Base-by-base conservation (phyloP, 2,113 vertebrate species). In the Centropus unirufus region DNA sequence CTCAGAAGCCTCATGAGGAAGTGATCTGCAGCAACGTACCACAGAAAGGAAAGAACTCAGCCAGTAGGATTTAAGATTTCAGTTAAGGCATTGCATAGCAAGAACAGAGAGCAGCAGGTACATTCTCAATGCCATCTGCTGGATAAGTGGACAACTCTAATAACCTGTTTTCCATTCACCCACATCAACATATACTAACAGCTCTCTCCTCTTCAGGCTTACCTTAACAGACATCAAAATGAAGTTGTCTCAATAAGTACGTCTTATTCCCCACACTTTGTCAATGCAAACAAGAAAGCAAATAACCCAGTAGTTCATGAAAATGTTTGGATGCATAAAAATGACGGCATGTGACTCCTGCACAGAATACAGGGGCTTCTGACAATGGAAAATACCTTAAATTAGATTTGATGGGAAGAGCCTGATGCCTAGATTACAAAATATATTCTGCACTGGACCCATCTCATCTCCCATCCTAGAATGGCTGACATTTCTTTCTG, bases 101-200 rank as follows among this genome's bases (percentile, higher is more conserved):
- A 80, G 63, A 61, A 90, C 76, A 91, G 47, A 80, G 30, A 27
- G 26, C 30, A 66, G 58, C 36, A 91, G 34, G 68, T 64, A 90
- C 34, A 89, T 95, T 94, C 93, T 93, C 75, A 97, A 95, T 95
- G 74, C 89, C 89, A 94, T 76, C 93, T 96, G 75, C 87, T 94
- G 83, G 77, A 49, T 89, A 89, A 87, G 64, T 24, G 44, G 78
- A 90, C 74, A 87, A 85, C 54, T 87, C 69, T 66, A 84, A 12
- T 34, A 70, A 63, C 72, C 34, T 63, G 40, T 22, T 78, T 87
- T 84, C 14, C 42, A 72, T 47, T 61, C 29, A 73, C 24, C 36
- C 36, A 36, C 64, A 70, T 12, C 40, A 87, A 40, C 29, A 42
- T 46, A 51, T 34, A 87, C 21, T n/a, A 91, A 77, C 8, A 77